Base-by-base conservation (phyloP, 2,113 vertebrate genomes). In the Manacus vitellinus region DNA sequence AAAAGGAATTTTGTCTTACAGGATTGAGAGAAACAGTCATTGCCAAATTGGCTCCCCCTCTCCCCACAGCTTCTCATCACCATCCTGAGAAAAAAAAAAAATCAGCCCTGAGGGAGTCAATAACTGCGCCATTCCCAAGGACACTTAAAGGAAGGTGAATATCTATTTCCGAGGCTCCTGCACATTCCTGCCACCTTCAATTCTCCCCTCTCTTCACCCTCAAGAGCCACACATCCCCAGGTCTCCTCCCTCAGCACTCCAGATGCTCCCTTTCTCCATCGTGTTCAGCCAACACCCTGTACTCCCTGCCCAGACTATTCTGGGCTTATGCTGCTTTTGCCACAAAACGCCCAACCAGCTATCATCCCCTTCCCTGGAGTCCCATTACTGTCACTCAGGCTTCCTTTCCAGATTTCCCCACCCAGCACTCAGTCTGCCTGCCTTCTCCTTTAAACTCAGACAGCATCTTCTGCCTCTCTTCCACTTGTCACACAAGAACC, bases 381-480 rank as follows among this genome's bases (percentile, higher is more conserved):
- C 91, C 92, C 95, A 96, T 83, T 97, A 97, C 93, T 97, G 96
- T 93, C 97, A 97, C 52, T 80, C 83, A 65, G 80, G 82, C 78
- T 79, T 86, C 73, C 52, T 88, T 93, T 94, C 76, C 83, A 89
- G 73, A 94, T 91, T 75, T 94, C 87, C 65, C 77, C 59, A 89
- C 82, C 91, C 66, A 79, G 58, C 70, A 52, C 37, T 44, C 71
- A 28, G 49, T 14, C 56, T 56, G 80, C 7, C 35, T 75, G 58
- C 27, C 81, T 89, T 19, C 83, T 89, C 62, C 83, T 95, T 67
- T 58, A 89, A 92, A 61, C 70, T 89, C 79, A 74, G 72, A 47
- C 88, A 90, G 82, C 79, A 92, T 72, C 88, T 93, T 81, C 85
- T 85, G 77, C 54, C 49, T 63, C 35, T 81, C 77, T 91, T 66